These are phyloP conservation scores for Plutella xylostella DNA, from an alignment of 2,888 invertebrate species.

Conservation along the genomic window DNA sequence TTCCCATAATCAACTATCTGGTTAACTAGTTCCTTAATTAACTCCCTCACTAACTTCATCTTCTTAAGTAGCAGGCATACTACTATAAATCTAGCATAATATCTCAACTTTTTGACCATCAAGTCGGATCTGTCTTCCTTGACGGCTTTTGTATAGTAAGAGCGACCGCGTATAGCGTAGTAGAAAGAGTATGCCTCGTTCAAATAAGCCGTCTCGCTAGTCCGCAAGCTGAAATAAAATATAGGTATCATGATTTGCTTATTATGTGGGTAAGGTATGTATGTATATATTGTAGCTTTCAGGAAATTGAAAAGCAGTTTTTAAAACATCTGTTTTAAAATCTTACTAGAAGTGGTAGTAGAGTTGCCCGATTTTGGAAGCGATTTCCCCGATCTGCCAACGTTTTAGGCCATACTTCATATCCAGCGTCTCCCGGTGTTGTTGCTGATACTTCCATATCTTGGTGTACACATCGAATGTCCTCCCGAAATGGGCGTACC, in stretches of 20 bases:
- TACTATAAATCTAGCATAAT: slow-evolving; percentile 96
- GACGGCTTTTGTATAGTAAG: slow-evolving; percentile 93
- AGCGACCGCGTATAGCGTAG: slow-evolving; percentile 92
- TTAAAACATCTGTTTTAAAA: no score
- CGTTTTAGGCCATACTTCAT: slow-evolving; percentile 94
- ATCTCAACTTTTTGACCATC: slow-evolving; percentile 96
- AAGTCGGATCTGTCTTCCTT: slow-evolving; percentile 95
- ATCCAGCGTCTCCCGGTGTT: slow-evolving; percentile 91
- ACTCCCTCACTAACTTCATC: slow-evolving; percentile 91
- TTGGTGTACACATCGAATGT: slow-evolving; percentile 98
- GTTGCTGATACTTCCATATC: slow-evolving; percentile 98
- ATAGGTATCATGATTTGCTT: background rate
- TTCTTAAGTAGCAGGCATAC: slow-evolving; percentile 94
- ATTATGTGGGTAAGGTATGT: background rate
- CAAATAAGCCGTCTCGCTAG: slow-evolving; percentile 96
- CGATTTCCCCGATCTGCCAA: slow-evolving; percentile 99
- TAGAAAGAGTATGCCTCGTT: slow-evolving; percentile 98
- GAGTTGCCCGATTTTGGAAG: slow-evolving; percentile 97
- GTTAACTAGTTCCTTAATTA: slow-evolving; percentile 91
- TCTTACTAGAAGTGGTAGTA: slow-evolving; percentile 97
- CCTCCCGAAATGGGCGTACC: slow-evolving; percentile 97
- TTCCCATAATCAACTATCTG: slow-evolving; percentile 96
- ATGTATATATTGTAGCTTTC: no score
- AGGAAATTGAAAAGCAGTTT: no score
- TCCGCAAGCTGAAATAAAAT: slow-evolving; percentile 80